Conservation (phyloP, 2,113 vertebrate species). For the Trinectes maculatus region DNA sequence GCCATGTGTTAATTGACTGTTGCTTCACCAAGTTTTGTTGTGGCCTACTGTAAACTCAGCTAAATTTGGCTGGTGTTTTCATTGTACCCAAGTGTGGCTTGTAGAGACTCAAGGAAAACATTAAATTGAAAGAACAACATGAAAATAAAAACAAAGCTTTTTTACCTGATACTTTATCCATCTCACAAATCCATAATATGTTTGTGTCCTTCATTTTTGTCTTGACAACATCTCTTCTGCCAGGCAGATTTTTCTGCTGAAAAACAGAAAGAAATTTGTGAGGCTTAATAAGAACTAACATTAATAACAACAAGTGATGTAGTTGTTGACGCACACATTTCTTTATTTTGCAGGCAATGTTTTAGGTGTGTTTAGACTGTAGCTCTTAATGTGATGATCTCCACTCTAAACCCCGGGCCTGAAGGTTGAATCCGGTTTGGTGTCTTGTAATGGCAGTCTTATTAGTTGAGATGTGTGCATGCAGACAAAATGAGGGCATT, state of each 20-base stretch:
- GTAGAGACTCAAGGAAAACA: neutral
- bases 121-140: neutral
- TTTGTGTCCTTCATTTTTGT: neutral
- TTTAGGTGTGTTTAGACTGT: constrained; percentile 2
- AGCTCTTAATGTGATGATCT: too few relatives aligned
- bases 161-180: neutral
- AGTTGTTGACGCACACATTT: constrained; percentile 28
- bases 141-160: neutral
- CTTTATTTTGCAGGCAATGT: constrained; percentile 33
- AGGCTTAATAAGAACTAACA: too few relatives aligned
- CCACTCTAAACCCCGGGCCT: neutral
- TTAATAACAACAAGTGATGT: too few relatives aligned
- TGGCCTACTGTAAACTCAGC: neutral
- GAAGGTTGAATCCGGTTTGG: constrained; percentile 18
- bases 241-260: neutral
- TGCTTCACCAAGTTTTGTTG: constrained; percentile 26
- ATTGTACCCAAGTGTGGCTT: neutral
- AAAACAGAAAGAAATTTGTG: too few relatives aligned
- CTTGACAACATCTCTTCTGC: neutral
- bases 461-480: constrained; percentile 2
- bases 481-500: constrained; percentile 41
- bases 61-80: constrained; percentile 5
- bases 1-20: constrained; percentile 12
- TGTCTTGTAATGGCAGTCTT: constrained; percentile 17
- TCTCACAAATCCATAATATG: neutral